Evolutionary conservation across 2,113 vertebrate genomes (phyloP), one percentile per base, ranked within the genome.

Genomic region (Chrysemys picta): DNA sequence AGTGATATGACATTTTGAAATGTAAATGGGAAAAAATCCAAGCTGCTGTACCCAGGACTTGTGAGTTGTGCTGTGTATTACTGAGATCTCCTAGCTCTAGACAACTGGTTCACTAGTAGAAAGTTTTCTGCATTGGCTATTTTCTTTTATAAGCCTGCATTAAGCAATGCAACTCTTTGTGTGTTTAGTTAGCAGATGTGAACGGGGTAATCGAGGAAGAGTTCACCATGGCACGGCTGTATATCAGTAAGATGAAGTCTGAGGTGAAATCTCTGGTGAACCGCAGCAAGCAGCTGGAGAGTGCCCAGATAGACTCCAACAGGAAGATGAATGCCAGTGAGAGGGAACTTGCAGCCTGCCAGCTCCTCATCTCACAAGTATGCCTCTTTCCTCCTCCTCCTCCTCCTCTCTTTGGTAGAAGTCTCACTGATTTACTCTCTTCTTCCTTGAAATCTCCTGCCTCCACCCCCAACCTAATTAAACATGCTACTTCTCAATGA

Each of bases 181-280:
- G 89, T 97, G 89, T 89, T 96, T 84, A 99, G 99, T 89, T 98
- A 95, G 98, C 98, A 84, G 99, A 99, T 87, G 97, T 98, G 52
- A 99, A 99, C 3, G 99, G 99, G 5, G 98, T 98, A 49, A 98
- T 99, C 8, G 99, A 99, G 87, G 99, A 99, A 95, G 99, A 99
- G 97, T 99, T 99, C 97, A 99, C 99, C 54, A 98, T 99, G 97
- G 99, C 99, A 47, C 98, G 99, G 31, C 98, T 99, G 31, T 99
- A 99, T 97, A 98, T 99, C 97, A 99, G 99, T 96, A 99, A 99
- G 97, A 99, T 99, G 98, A 99, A 99, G 90, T 99, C 99, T 0
- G 99, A 99, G 98, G 98, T 99, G 85, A 99, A 99, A 96, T 99
- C 99, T 0, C 97, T 99, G 93, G 98, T 99, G 95, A 99, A 99